Evolutionary conservation across 2,797 vertebrate genomes (phyloP), one percentile per base, ranked within the genome.

Genomic region (Ambastaia sidthimunki): DNA sequence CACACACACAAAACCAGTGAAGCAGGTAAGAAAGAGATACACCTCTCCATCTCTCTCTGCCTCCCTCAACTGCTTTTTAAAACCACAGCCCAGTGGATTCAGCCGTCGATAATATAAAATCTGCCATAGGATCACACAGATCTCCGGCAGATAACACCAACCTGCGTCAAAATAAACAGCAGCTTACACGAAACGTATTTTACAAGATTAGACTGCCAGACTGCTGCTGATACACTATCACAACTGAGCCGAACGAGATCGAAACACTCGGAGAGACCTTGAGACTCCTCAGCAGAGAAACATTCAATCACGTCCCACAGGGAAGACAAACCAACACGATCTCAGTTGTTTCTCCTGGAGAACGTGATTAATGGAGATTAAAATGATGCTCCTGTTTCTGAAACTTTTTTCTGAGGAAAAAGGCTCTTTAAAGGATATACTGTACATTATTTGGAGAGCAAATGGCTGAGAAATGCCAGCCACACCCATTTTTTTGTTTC

Each of bases 71-170:
- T 54, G 28, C 37, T 9, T 57, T 31, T 48, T 57, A 55, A 44
- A 44, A 11, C 57, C 48, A n/a, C 48, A 41, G 55, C 59, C 13
- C 37, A 55, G 28, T 57, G 48, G 23, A 80, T 13, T 19, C 18
- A 31, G 18, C 19, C 47, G 34, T 19, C 65, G 71, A 80, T 72
- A 73, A 57, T 16, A 55, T 55, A 47, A 62, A 48, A 60, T 6
- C 25, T 70, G 41, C 9, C 47, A 37, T 54, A 67, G 31, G 25
- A 74, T 59, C 28, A 57, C 28, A 68, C 10, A 6, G 10, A n/a
- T 34, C 18, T 59, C n/a, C 25, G 28, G 28, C 28, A 67, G 31
- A 73, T 19, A 63, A 52, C 9, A 18, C 41, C 9, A 62, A 34
- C n/a, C 34, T 34, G 15, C 2, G 52, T 4, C 13, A 70, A 71